Conservation (phyloP, 2,888 invertebrate genomes). For the Mesorhabditis spiculigera region DNA sequence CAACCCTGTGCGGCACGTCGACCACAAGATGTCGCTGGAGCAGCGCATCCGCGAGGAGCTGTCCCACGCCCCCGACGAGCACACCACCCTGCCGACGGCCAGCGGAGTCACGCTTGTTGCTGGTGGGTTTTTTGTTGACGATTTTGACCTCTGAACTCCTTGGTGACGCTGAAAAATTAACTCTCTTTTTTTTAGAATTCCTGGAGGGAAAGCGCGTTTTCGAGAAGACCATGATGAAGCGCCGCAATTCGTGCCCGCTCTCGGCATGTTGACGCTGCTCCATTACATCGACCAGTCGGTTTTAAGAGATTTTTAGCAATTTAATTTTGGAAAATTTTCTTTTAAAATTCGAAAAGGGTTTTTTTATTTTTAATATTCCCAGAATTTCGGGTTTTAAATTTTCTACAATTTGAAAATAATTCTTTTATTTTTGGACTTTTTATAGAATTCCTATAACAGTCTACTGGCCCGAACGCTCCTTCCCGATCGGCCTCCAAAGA, state of each 20-base stretch:
- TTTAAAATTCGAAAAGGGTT: too few species aligned
- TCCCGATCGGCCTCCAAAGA: constrained; percentile 7
- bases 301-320: background rate
- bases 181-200: background rate
- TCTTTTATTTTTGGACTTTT: background rate
- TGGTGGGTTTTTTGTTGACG: background rate
- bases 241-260: background rate
- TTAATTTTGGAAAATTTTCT: too few species aligned
- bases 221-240: background rate
- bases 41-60: background rate
- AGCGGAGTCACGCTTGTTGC: constrained; percentile 3
- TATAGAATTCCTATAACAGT: background rate
- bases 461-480: background rate
- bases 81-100: background rate
- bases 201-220: background rate
- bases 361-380: background rate
- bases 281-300: constrained; percentile 4
- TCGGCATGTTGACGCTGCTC: background rate
- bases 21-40: background rate
- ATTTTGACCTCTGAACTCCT: background rate
- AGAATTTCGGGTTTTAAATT: background rate
- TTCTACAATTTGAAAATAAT: too few species aligned
- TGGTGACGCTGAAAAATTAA: background rate
- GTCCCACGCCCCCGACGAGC: background rate
- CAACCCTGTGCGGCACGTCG: background rate